Evolutionary conservation across 2,888 invertebrate species (phyloP).

Genomic region (Prosapia bicincta): DNA sequence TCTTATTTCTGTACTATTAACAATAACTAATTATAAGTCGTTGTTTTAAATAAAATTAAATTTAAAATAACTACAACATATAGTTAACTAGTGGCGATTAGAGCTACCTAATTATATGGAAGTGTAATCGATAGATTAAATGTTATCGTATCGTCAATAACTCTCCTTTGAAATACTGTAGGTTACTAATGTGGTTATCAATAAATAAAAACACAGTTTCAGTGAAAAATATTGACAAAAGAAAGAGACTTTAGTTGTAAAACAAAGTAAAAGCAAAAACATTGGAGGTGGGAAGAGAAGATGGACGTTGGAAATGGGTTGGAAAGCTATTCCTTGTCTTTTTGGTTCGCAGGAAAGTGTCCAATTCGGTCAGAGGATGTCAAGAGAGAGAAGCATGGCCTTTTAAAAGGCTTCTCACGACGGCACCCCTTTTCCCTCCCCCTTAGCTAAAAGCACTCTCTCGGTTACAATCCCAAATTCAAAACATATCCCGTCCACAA

Average conservation of each 20-base stretch:
- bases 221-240: no score
- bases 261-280: conserved; percentile 5
- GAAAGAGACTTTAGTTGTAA: neutral
- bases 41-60: no score
- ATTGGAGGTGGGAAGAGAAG: conserved; percentile 4
- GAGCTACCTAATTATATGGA: no score
- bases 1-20: no score
- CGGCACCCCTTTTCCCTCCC: neutral
- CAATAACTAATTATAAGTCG: no score
- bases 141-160: no score
- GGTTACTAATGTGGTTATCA: no score
- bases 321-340: conserved; percentile 23
- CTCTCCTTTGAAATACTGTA: no score
- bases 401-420: conserved; percentile 13
- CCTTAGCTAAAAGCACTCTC: neutral
- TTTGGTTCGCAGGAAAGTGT: conserved; percentile 16
- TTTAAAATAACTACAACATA: no score
- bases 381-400: conserved; percentile 9
- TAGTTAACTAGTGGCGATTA: no score
- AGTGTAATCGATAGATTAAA: no score
- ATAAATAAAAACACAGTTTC: no score
- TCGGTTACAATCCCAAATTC: neutral
- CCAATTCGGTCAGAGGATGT: conserved; percentile 24
- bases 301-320: conserved; percentile 11
- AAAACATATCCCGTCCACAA: neutral